phyloP scores from a whole-genome alignment of 2,888 invertebrate species.

The Polylopha cassiicola region DNA sequence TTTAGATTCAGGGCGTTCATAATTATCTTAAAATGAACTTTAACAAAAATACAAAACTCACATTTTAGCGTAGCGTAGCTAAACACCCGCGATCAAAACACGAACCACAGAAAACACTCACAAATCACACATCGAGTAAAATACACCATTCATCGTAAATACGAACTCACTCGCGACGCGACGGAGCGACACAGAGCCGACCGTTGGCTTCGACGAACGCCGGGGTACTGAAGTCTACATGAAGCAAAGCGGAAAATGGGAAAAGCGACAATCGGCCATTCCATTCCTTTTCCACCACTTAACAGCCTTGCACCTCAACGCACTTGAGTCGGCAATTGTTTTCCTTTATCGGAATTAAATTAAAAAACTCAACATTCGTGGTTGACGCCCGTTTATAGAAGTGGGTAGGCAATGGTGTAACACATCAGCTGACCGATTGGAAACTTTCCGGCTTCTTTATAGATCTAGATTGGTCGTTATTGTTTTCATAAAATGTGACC shows the following conservation, averaged over 20 bases:
- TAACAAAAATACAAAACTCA: slow-evolving; percentile 29
- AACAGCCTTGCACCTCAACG: slow-evolving; percentile 19
- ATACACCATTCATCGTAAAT: slow-evolving; percentile 59
- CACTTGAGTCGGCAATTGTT: slow-evolving; percentile 15
- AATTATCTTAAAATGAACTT: too few species aligned
- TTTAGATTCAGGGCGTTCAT: too few species aligned
- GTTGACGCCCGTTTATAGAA: too few species aligned
- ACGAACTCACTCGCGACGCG: slow-evolving; percentile 45
- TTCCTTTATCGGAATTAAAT: slow-evolving; percentile 18
- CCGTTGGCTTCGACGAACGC: slow-evolving; percentile 49
- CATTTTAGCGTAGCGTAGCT: slow-evolving; percentile 39
- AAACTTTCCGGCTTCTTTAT: too few species aligned
- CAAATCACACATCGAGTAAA: slow-evolving; percentile 46
- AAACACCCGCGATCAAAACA: slow-evolving; percentile 29
- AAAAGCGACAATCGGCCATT: slow-evolving; percentile 36
- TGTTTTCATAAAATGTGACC: too few species aligned
- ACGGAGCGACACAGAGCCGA: slow-evolving; percentile 40
- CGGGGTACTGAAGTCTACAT: slow-evolving; percentile 53
- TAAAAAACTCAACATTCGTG: slow-evolving; percentile 1
- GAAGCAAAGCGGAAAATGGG: slow-evolving; percentile 28
- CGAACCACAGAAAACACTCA: slow-evolving; percentile 43
- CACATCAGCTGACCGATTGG: too few species aligned
- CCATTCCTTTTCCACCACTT: slow-evolving; percentile 26
- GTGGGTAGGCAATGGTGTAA: too few species aligned
- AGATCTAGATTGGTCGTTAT: too few species aligned